These are phyloP conservation scores for Tauraco hartlaubi DNA, from an alignment of 2,797 vertebrate species.

Conservation along the genomic window DNA sequence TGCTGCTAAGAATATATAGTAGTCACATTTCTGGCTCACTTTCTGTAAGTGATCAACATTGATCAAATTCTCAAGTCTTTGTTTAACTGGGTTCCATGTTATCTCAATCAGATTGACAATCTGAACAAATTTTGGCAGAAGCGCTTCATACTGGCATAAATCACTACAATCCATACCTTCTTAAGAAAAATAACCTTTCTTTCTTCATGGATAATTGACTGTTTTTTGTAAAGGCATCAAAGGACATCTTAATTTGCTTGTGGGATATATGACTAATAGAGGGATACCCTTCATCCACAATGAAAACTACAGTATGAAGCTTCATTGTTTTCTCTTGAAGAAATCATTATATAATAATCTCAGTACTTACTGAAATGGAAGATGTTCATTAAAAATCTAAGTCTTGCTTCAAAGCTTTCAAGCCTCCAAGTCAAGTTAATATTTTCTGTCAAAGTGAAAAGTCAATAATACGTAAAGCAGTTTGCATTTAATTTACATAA, in stretches of 20 bases:
- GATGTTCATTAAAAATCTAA: constrained; percentile 14
- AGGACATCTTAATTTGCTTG: constrained; percentile 23
- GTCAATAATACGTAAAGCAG: background rate
- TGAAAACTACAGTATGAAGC: background rate
- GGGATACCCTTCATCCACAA: background rate
- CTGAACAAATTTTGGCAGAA: constrained; percentile 7
- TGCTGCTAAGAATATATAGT: background rate
- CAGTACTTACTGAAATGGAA: background rate
- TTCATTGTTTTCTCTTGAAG: constrained; percentile 33
- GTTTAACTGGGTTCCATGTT: background rate
- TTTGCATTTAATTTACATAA: constrained; percentile 1
- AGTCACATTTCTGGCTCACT: background rate
- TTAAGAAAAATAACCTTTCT: background rate
- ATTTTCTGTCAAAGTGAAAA: constrained; percentile 11
- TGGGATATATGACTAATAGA: background rate
- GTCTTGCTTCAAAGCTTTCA: constrained; percentile 13
- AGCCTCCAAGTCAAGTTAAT: constrained; percentile 11
- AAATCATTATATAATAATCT: background rate
- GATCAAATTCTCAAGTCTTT: background rate
- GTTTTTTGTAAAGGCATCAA: background rate
- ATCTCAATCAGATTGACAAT: background rate
- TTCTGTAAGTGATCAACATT: background rate
- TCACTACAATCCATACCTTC: background rate
- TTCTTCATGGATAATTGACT: background rate
- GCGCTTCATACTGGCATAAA: background rate